phyloP scores from a whole-genome alignment of 2,888 invertebrate species.

The Leucoptera coffeella region DNA sequence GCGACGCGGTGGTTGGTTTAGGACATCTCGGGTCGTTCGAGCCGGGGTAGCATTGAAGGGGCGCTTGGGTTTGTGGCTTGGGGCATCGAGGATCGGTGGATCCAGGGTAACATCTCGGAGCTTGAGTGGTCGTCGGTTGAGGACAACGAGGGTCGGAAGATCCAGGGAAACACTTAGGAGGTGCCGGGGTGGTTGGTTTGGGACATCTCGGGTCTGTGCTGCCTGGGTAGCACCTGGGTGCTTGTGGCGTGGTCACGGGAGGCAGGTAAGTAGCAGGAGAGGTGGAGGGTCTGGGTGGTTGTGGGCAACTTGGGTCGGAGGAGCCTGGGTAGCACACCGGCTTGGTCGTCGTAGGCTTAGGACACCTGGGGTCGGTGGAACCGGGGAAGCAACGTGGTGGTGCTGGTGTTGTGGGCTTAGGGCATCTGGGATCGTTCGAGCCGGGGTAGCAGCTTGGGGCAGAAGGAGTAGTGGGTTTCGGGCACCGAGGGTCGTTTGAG shows the following conservation, averaged over 20 bases:
- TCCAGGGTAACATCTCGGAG: slow-evolving; percentile 7
- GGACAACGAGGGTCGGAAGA: slow-evolving; percentile 8
- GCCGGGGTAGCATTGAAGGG: slow-evolving; percentile 12
- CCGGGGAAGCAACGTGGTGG: slow-evolving; percentile 11
- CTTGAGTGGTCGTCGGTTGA: slow-evolving; percentile 8
- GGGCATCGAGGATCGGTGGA: slow-evolving; percentile 8
- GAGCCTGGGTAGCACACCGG: slow-evolving; percentile 8
- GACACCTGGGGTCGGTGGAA: slow-evolving; percentile 8
- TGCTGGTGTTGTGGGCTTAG: slow-evolving; percentile 10
- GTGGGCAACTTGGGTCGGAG: slow-evolving; percentile 8
- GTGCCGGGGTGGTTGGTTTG: slow-evolving; percentile 7
- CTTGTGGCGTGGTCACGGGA: slow-evolving; percentile 9
- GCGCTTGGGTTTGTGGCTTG: slow-evolving; percentile 10
- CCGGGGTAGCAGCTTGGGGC: slow-evolving; percentile 17
- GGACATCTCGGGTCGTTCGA: slow-evolving; percentile 16
- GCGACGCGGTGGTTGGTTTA: slow-evolving; percentile 11
- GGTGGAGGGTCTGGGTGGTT: slow-evolving; percentile 6
- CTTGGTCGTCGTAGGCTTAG: slow-evolving; percentile 9
- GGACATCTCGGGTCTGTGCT: slow-evolving; percentile 8
- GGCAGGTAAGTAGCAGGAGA: slow-evolving; percentile 7
- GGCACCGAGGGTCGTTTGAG: slow-evolving; percentile 11
- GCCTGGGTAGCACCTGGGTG: slow-evolving; percentile 7
- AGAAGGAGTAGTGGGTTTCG: slow-evolving; percentile 7
- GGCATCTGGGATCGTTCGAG: slow-evolving; percentile 18
- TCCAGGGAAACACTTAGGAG: slow-evolving; percentile 12